Base-by-base conservation (phyloP, 2,797 vertebrate species). In the Xenopus petersii region DNA sequence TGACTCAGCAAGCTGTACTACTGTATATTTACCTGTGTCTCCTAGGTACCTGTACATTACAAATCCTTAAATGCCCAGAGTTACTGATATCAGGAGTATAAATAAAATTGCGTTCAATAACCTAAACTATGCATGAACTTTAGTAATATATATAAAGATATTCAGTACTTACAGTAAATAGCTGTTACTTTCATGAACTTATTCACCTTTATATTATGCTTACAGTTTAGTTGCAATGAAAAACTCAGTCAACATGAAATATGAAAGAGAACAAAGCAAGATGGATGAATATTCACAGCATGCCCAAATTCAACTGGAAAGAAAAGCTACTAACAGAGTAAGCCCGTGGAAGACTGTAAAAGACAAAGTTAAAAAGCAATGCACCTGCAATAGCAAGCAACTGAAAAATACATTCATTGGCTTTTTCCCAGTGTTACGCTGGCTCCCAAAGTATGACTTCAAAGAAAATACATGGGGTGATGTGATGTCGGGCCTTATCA, bases 401-500 rank as follows among this genome's bases (percentile, higher is more conserved):
- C 76, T 91, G 17, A 90, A 88, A 79, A 89, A 84, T 4, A 86
- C 88, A 26, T 49, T 95, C 42, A 86, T 87, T 3, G 90, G 88
- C 30, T 93, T 99, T 82, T 89, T 98, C 75, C 98, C 98, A 0
- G 95, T 93, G 61, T 81, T 94, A 51, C 81, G 0, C 79, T 99
- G 98, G 98, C 92, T 98, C 78, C 93, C 93, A 10, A 93, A 90
- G 77, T 99, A 99, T 84, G 90, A 84, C 13, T 87, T 89, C 6
- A 89, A 82, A 83, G 94, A 98, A 75, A 94, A 96, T 42, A 81
- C 95, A 2, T 94, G 93, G 81, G 98, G 98, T 0, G 98, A 98
- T 0, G 0, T 93, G 63, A 94, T 98, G 95, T 99, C 98, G 0
- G 98, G 98, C 6, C 67, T 98, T 79, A 94, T 99, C 51, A 87